Base-by-base conservation (phyloP, 2,797 vertebrate species). In the Tinamus major region DNA sequence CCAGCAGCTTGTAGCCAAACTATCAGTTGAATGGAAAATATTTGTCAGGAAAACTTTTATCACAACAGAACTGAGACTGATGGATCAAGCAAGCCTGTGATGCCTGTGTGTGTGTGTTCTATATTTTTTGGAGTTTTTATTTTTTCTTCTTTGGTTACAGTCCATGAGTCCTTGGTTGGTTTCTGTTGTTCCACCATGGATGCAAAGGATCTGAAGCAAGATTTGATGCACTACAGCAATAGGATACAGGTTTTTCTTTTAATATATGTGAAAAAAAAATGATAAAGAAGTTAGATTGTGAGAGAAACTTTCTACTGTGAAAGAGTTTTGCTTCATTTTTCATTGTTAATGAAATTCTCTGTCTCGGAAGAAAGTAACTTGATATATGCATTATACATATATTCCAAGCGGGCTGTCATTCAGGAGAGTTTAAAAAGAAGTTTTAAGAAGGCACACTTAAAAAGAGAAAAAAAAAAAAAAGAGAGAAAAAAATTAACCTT, bases 121-220 rank as follows among this genome's bases (percentile, higher is more conserved):
- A 42, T 42, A 15, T 85, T 11, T 72, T 85, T 81, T 49, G 56
- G 19, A 3, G 2, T 0, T 4, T 0, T 4, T 49, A 42, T 55
- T 16, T 17, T 33, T 62, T 9, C 24, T n/a, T 70, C 64, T 64
- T 55, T 8, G 2, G 2, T 41, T 65, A 53, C 29, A 62, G 29
- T 44, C 35, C 35, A 35, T 65, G 35, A 86, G 21, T 17, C 13
- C 8, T 83, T 16, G 24, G 4, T 26, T 79, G 5, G 6, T 62
- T 67, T 79, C 41, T 41, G 21, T 71, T 41, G 15, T 67, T 92
- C 70, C n/a, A 23, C 42, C 29, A 71, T 26, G 4, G 7, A 7
- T 53, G 17, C 13, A 86, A 35, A 70, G 64, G 8, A 31, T 6
- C 3, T 51, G 35, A 23, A n/a, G 19, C 6, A 51, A 46, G 10